Conservation (phyloP, 2,797 vertebrate genomes). For the Amblyraja radiata region DNA sequence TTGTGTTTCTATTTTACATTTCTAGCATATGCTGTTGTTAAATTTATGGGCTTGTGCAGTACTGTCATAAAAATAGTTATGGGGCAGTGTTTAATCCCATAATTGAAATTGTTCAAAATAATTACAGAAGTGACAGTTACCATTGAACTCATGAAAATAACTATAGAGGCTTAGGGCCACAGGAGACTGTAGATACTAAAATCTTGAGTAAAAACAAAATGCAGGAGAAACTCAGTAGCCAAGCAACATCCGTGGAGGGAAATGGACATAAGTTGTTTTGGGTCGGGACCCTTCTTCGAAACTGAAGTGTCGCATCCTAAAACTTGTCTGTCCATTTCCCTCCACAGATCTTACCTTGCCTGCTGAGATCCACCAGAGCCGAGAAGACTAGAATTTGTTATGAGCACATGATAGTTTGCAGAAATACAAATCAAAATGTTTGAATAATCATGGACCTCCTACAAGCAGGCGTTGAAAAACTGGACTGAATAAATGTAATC, state of each 20-base stretch:
- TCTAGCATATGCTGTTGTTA: too few species aligned
- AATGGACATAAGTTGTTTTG: too few species aligned
- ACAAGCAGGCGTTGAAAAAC: not conserved
- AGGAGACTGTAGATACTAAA: too few species aligned
- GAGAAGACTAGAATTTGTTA: not conserved
- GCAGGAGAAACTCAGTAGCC: too few species aligned
- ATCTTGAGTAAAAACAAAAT: too few species aligned
- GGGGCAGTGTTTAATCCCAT: not conserved
- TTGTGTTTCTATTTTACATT: too few species aligned
- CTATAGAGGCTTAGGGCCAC: not conserved
- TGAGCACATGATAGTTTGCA: not conserved
- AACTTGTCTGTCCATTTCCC: too few species aligned
- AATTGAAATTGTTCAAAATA: not conserved
- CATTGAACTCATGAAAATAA: not conserved
- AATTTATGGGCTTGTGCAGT: not conserved
- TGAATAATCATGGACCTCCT: not conserved
- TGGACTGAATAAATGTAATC: not conserved
- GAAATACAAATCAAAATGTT: not conserved
- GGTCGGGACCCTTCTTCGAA: too few species aligned
- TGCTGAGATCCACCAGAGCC: too few species aligned
- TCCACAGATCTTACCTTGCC: too few species aligned
- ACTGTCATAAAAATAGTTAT: not conserved
- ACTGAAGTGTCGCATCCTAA: too few species aligned
- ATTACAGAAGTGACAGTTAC: not conserved
- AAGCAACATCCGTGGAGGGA: too few species aligned